Conservation (phyloP, 2,113 vertebrate genomes). For the Labeo catla region DNA sequence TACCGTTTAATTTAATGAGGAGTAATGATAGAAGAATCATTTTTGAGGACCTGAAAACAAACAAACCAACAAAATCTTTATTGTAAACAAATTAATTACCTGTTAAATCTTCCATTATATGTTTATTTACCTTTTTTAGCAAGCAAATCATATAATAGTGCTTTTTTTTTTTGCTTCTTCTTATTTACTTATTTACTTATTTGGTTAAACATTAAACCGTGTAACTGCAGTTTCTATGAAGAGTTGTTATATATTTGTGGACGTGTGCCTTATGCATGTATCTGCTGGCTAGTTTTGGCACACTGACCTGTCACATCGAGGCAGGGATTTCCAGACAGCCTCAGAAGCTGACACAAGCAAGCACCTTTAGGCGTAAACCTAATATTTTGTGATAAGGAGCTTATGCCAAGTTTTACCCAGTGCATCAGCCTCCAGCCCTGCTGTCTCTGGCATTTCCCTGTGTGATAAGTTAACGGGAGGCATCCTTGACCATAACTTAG, state of each 20-base stretch:
- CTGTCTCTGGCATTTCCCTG: constrained; percentile 78
- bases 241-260: constrained; percentile 38
- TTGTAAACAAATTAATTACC: constrained; percentile 36
- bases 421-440: constrained; percentile 80
- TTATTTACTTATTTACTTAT: background rate
- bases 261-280: constrained; percentile 17
- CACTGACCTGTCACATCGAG: constrained; percentile 81
- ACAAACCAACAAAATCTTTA: constrained; percentile 6
- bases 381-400: constrained; percentile 93
- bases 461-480: constrained; percentile 81
- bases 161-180: background rate
- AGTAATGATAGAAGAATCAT: constrained; percentile 35
- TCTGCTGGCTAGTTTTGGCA: constrained; percentile 75
- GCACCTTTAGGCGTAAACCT: constrained; percentile 80
- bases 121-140: background rate
- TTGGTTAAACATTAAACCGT: background rate
- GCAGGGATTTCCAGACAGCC: constrained; percentile 79
- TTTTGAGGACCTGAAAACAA: background rate
- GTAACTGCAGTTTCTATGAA: background rate
- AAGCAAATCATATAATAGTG: background rate
- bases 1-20: constrained; percentile 39
- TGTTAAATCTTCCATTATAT: background rate
- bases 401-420: constrained; percentile 83
- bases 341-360: constrained; percentile 83
- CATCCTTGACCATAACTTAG: constrained; percentile 78